phyloP scores from a whole-genome alignment of 35 echinoderm and acorn worm species.

The Diadema setosum region DNA sequence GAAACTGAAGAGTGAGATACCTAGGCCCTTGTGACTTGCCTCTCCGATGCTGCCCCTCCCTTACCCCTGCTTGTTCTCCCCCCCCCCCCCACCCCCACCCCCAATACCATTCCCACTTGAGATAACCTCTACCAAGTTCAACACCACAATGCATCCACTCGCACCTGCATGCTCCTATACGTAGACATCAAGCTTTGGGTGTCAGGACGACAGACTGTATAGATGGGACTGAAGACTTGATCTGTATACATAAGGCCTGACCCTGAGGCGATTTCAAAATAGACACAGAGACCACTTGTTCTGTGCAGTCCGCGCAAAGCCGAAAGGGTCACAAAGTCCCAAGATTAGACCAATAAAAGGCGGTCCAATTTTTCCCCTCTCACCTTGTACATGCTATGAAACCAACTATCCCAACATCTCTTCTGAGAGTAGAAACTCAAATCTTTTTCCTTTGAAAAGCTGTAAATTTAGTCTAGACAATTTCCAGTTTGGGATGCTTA shows the following conservation, averaged over 20 bases:
- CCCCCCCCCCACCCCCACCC: too few relatives aligned
- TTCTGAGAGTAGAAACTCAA: background rate
- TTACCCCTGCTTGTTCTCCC: too few relatives aligned
- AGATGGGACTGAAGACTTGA: background rate
- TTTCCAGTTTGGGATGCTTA: background rate
- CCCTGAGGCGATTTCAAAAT: background rate
- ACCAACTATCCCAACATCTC: too few relatives aligned
- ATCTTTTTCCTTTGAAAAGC: background rate
- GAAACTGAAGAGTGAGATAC: too few relatives aligned
- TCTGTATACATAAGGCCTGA: background rate
- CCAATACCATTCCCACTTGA: too few relatives aligned
- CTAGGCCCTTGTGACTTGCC: too few relatives aligned
- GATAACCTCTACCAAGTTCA: background rate
- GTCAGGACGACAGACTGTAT: background rate
- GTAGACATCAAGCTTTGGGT: too few relatives aligned
- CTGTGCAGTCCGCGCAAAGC: background rate
- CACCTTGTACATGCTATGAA: too few relatives aligned
- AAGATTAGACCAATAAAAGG: background rate
- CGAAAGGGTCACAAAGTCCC: background rate
- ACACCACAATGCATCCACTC: background rate
- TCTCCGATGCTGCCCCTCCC: too few relatives aligned
- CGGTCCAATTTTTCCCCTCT: too few relatives aligned
- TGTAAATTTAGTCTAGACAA: background rate
- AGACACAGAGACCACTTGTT: background rate
- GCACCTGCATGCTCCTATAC: background rate